Evolutionary conservation across 2,888 invertebrate species (phyloP).

Genomic region (Anoncus sp.): DNA sequence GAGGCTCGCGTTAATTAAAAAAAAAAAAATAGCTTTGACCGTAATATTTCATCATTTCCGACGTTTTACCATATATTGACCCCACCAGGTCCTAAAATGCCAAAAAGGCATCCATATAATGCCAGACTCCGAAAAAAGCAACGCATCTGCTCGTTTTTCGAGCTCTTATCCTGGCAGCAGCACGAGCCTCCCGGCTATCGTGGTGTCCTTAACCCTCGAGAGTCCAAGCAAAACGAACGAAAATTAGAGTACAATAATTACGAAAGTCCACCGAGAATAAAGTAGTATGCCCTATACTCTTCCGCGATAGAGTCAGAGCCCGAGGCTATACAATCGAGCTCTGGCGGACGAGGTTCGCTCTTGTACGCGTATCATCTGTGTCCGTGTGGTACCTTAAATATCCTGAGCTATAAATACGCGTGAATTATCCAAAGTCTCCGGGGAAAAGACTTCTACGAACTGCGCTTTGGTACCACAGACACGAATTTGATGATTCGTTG

Average conservation of each 20-base stretch:
- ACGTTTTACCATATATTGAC: conserved; percentile 15
- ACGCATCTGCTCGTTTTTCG: conserved; percentile 44
- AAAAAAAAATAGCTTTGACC: conserved; percentile 7
- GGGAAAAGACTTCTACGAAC: conserved; percentile 44
- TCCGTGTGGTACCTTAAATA: conserved; percentile 11
- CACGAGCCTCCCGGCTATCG: conserved; percentile 55
- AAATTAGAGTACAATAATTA: conserved; percentile 57
- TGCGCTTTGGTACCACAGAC: background rate
- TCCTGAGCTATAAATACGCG: conserved; percentile 8
- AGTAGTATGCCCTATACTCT: conserved; percentile 36
- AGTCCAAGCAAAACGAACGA: conserved; percentile 50
- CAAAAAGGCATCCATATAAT: conserved; percentile 11
- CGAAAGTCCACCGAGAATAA: conserved; percentile 40
- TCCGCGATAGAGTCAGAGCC: conserved; percentile 48
- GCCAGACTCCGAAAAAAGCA: conserved; percentile 13
- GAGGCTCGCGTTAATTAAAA: background rate
- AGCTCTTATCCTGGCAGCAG: conserved; percentile 13
- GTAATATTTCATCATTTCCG: conserved; percentile 28
- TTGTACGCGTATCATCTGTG: background rate
- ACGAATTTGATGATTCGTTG: conserved; percentile 6
- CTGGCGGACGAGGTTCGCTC: no score
- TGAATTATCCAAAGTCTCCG: conserved; percentile 31
- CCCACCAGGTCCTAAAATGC: conserved; percentile 1
- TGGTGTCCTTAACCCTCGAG: conserved; percentile 52
- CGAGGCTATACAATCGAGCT: conserved; percentile 30